Evolutionary conservation across 2,888 invertebrate genomes (phyloP).

Genomic region (Melikaiella ostensackeni): DNA sequence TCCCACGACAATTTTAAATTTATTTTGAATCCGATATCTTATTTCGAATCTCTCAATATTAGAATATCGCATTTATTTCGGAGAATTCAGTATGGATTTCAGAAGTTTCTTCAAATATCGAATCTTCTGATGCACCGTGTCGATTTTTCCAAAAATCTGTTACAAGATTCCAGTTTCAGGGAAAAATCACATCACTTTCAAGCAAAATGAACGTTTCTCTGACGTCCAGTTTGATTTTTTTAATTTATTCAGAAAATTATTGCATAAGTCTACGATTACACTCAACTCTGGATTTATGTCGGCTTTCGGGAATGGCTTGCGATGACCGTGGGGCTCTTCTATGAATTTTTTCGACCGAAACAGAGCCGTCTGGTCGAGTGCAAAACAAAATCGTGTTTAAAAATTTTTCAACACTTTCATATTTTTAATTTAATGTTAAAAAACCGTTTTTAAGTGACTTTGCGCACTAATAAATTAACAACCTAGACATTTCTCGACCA

Average conservation of each 20-base stretch:
- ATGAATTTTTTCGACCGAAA: too few relatives aligned
- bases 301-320: too few relatives aligned
- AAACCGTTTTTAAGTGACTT: too few relatives aligned
- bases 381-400: too few relatives aligned
- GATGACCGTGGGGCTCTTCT: too few relatives aligned
- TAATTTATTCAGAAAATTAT: not conserved
- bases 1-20: not conserved
- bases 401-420: too few relatives aligned
- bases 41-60: not conserved
- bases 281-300: too few relatives aligned
- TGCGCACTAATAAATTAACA: too few relatives aligned
- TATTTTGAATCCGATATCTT: not conserved
- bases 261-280: too few relatives aligned
- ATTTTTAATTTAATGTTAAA: too few relatives aligned
- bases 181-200: not conserved
- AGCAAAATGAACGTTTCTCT: not conserved
- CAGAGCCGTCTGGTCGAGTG: too few relatives aligned
- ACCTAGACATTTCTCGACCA: too few relatives aligned
- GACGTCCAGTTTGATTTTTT: not conserved
- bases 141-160: not conserved
- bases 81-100: not conserved
- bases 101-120: not conserved
- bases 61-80: not conserved
- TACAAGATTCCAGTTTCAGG: not conserved
- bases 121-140: not conserved